phyloP scores from a whole-genome alignment of 1,140 invertebrate genomes.

The Drosophila rufa region DNA sequence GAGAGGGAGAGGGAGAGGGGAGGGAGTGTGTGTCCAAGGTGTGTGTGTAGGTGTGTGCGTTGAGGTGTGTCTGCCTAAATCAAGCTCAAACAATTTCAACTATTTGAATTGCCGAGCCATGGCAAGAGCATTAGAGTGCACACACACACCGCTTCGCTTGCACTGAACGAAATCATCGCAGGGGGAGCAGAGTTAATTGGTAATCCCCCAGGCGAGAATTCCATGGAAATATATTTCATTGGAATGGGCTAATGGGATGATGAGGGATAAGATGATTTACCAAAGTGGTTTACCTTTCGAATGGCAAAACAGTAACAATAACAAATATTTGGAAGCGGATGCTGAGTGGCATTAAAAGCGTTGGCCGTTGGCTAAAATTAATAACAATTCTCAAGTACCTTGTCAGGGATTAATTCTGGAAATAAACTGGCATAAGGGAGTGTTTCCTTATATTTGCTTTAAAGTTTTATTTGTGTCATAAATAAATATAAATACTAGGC shows the following conservation, averaged over 20 bases:
- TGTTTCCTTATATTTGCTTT: background rate
- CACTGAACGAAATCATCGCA: constrained; percentile 2
- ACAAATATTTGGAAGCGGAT: background rate
- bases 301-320: constrained; percentile 1
- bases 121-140: constrained; percentile 65
- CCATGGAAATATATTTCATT: constrained; percentile 1
- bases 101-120: constrained; percentile 75
- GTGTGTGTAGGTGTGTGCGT: constrained; percentile 29
- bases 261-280: constrained; percentile 5
- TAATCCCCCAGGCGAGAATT: background rate
- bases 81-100: constrained; percentile 82
- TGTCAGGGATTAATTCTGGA: too few relatives aligned
- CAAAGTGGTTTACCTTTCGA: background rate
- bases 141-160: constrained; percentile 10
- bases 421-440: background rate
- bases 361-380: constrained; percentile 1
- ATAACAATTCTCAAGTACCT: background rate
- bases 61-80: constrained; percentile 69
- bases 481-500: background rate
- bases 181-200: background rate
- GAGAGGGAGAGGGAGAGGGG: constrained; percentile 1
- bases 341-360: background rate
- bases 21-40: constrained; percentile 22
- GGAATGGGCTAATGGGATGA: background rate
- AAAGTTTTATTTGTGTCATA: background rate